phyloP scores from a whole-genome alignment of 2,113 vertebrate genomes.

The Eulacestoma nigropectus region DNA sequence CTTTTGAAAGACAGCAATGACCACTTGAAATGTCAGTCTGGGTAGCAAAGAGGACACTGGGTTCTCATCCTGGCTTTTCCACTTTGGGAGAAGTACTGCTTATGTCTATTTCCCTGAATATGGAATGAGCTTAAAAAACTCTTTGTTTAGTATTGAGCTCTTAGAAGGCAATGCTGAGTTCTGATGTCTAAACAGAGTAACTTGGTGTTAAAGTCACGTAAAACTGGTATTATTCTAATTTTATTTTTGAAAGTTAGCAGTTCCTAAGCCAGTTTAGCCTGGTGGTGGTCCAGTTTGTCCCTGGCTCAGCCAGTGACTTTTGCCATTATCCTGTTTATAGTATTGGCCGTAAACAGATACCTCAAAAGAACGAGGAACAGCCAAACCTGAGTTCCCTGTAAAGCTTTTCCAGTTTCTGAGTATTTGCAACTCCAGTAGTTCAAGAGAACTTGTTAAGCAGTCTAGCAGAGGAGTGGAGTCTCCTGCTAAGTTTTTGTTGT shows the following conservation, averaged over 20 bases:
- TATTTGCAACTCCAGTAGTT: not conserved
- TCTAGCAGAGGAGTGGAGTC: not conserved
- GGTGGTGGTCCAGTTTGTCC: not conserved
- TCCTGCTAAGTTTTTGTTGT: not conserved
- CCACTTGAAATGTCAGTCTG: not conserved
- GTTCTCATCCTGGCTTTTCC: not conserved
- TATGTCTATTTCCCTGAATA: not conserved
- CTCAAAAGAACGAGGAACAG: not conserved
- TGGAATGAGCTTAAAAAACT: not conserved
- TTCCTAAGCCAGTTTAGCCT: not conserved
- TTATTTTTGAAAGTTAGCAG: not conserved
- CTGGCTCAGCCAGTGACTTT: not conserved
- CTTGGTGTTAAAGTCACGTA: not conserved
- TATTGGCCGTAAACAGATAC: not conserved
- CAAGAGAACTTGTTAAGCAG: not conserved
- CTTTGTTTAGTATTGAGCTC: not conserved
- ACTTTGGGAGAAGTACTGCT: not conserved
- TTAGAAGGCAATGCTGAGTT: not conserved
- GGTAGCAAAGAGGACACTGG: not conserved
- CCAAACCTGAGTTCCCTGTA: not conserved
- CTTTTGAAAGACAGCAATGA: rapidly evolving
- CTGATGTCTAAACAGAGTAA: not conserved
- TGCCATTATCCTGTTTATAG: not conserved
- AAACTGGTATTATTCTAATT: not conserved
- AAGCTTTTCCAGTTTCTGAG: not conserved